phyloP scores from a whole-genome alignment of 64 coral and sea anemone genomes.

The Stichodactyla helianthus region DNA sequence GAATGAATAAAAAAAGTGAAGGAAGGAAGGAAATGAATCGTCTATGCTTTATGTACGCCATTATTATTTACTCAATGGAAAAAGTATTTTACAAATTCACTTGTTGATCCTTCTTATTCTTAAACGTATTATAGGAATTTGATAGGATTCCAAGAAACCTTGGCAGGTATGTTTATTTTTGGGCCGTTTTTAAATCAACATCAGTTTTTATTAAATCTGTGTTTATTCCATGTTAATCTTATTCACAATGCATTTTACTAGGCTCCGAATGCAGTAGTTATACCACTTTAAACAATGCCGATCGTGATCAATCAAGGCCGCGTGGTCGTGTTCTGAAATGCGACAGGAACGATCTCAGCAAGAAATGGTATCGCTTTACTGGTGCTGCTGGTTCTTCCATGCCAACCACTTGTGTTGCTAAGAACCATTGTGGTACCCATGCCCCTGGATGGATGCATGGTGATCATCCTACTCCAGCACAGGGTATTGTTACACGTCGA shows the following conservation, averaged over 20 bases:
- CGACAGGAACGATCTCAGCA: constrained; percentile 17
- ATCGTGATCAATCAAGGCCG: constrained; percentile 7
- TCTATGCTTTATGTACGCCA: no score
- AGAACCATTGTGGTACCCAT: constrained; percentile 39
- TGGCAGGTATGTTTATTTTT: not conserved
- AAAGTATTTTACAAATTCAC: no score
- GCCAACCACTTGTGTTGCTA: constrained; percentile 33
- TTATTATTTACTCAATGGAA: no score
- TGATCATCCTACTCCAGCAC: constrained; percentile 9
- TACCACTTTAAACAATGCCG: not conserved
- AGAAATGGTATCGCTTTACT: constrained; percentile 59
- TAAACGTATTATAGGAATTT: not conserved
- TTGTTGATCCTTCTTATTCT: no score
- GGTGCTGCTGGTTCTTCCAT: constrained; percentile 28
- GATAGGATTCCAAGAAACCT: not conserved
- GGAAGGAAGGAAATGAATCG: no score
- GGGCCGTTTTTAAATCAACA: not conserved
- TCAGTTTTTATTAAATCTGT: not conserved
- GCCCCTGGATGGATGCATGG: constrained; percentile 52
- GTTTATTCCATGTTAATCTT: not conserved
- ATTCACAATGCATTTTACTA: not conserved
- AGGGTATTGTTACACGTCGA: constrained; percentile 20
- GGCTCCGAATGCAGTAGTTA: constrained; percentile 22
- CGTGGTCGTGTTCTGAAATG: constrained; percentile 26
- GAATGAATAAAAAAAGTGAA: no score